These are phyloP conservation scores for Ardeotis arabs DNA, from an alignment of 2,113 vertebrate genomes.

Conservation along the genomic window DNA sequence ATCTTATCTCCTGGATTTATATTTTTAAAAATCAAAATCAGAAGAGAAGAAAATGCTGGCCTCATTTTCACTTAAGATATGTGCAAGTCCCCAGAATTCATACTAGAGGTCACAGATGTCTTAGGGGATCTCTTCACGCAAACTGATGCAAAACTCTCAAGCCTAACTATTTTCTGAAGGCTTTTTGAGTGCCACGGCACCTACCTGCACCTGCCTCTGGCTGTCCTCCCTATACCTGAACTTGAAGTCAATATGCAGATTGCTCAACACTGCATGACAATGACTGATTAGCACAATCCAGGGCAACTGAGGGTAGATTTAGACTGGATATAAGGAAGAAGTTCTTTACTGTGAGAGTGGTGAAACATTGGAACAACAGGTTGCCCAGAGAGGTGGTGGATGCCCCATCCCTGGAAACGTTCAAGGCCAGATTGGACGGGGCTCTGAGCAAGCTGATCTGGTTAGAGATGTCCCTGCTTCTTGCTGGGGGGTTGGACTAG, in stretches of 20 bases:
- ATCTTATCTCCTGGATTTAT: background rate
- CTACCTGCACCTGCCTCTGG: background rate
- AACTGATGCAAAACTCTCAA: background rate
- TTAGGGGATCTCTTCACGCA: background rate
- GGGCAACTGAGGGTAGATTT: background rate
- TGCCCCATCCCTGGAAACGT: too few species aligned
- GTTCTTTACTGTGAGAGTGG: too few species aligned
- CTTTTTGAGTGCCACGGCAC: background rate
- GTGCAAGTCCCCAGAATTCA: background rate
- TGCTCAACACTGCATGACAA: background rate
- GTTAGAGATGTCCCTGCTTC: too few species aligned
- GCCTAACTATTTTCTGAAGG: background rate
- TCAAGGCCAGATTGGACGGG: too few species aligned
- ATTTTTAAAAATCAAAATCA: background rate
- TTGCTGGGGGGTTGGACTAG: too few species aligned
- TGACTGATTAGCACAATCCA: background rate
- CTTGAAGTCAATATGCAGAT: background rate
- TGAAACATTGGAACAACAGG: too few species aligned
- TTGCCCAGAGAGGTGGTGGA: too few species aligned
- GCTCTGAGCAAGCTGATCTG: too few species aligned
- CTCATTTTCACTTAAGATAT: background rate
- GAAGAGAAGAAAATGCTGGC: background rate
- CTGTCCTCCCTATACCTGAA: background rate
- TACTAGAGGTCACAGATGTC: background rate
- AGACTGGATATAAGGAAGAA: too few species aligned